Evolutionary conservation across 2,113 vertebrate genomes (phyloP).

Genomic region (Ciconia stormi): DNA sequence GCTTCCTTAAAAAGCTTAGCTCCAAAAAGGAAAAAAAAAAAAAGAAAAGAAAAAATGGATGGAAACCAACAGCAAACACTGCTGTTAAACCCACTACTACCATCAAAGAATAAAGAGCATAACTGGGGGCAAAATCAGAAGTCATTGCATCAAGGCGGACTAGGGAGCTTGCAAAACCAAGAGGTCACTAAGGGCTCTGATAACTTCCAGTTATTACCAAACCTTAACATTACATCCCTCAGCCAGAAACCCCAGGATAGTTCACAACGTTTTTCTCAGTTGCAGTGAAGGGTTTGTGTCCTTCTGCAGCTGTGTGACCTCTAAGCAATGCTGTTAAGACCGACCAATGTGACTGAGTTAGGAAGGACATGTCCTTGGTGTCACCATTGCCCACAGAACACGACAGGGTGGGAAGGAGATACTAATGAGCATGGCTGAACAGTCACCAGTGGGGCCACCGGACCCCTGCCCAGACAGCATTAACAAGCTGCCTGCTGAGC

Average conservation of each 20-base stretch:
- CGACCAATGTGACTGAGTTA: fast-evolving
- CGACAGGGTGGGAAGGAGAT: background rate
- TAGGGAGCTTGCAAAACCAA: background rate
- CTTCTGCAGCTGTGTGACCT: fast-evolving
- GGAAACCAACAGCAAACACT: background rate
- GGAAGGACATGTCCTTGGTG: background rate
- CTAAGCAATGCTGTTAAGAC: background rate
- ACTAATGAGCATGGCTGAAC: fast-evolving
- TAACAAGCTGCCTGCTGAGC: background rate
- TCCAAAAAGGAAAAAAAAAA: background rate
- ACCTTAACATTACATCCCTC: no score
- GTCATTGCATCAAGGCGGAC: background rate
- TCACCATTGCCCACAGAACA: fast-evolving
- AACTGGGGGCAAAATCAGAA: background rate
- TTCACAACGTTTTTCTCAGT: background rate
- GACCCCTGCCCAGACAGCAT: no score
- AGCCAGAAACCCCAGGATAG: background rate
- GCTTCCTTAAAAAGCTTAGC: background rate
- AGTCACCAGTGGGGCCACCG: no score
- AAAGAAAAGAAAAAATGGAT: background rate
- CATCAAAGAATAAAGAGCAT: background rate
- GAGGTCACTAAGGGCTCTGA: background rate
- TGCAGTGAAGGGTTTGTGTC: background rate
- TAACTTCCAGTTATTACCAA: background rate
- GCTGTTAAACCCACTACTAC: background rate